Evolutionary conservation across 2,888 invertebrate genomes (phyloP), one percentile per base, ranked within the genome.

Genomic region (Gandaritis pyraliata): DNA sequence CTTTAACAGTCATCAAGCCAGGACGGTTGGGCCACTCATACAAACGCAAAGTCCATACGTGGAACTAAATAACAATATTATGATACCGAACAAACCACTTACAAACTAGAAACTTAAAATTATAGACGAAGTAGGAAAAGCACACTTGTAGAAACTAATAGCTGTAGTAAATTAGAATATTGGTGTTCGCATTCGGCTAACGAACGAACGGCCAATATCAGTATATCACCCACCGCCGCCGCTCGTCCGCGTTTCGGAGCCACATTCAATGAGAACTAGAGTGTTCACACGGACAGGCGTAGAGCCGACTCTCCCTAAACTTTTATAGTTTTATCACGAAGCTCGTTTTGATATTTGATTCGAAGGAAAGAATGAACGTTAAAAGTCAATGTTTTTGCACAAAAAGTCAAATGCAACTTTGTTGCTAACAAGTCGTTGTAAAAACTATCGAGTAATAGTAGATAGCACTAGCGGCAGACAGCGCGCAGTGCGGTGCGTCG

Each of bases 171-270:
- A 88, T 88, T 87, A 82, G 64, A 84, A 86, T 85, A 87, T 87
- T 82, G 86, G 85, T 85, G 83, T 84, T 87, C 74, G 85, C 86
- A 75, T 81, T 60, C 62, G 80, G 74, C 82, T 87, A 89, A 89
- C 87, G 85, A 89, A 82, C 82, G 77, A 82, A 81, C 82, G 82
- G 83, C 80, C 81, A 83, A 88, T 89, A 87, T 83, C 90, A 85
- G 86, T 90, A 90, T 87, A 89, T 90, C 88, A 91, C 65, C n/a
- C n/a, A n/a, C n/a, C n/a, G n/a, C n/a, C n/a, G n/a, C n/a, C 65
- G 78, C 79, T 81, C 86, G 85, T 87, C 87, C 83, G 85, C 84
- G 80, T 83, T 84, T 86, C 70, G 83, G 85, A 81, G 80, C 74
- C 75, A 72, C 77, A 74, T 80, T 83, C 83, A 81, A 80, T 84